Conservation (phyloP, 2,888 invertebrate genomes). For the Drosophila flavopinicola region DNA sequence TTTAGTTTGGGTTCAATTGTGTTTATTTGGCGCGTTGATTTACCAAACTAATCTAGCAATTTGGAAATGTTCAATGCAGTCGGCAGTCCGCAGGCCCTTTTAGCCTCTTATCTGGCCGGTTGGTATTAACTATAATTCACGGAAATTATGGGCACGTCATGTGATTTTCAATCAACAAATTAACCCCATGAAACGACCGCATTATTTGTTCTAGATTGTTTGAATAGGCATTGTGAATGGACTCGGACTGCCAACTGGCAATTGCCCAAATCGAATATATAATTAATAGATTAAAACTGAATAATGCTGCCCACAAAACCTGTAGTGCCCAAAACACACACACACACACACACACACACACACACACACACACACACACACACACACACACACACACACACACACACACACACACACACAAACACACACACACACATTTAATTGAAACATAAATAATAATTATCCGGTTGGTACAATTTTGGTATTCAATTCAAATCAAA, state of each 20-base stretch:
- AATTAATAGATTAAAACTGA: slow-evolving; percentile 78
- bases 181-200: slow-evolving; percentile 62
- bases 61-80: slow-evolving; percentile 2
- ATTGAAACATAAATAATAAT: slow-evolving; percentile 73
- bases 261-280: slow-evolving; percentile 57
- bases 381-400: slow-evolving; percentile 12
- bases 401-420: background rate
- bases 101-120: background rate
- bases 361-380: slow-evolving; percentile 3
- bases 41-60: slow-evolving; percentile 17
- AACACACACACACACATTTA: slow-evolving; percentile 39
- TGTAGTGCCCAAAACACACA: slow-evolving; percentile 10
- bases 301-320: slow-evolving; percentile 48
- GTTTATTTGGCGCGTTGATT: slow-evolving; percentile 7
- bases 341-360: background rate
- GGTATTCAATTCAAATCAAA: slow-evolving; percentile 45
- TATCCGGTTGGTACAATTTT: slow-evolving; percentile 45
- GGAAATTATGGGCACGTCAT: slow-evolving; percentile 49
- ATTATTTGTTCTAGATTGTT: slow-evolving; percentile 65
- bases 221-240: slow-evolving; percentile 38
- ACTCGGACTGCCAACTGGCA: background rate
- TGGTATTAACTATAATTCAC: slow-evolving; percentile 49
- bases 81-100: background rate
- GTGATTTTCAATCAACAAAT: slow-evolving; percentile 66
- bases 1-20: background rate